Evolutionary conservation across 2,888 invertebrate species (phyloP).

Genomic region (Melinaea menophilus): DNA sequence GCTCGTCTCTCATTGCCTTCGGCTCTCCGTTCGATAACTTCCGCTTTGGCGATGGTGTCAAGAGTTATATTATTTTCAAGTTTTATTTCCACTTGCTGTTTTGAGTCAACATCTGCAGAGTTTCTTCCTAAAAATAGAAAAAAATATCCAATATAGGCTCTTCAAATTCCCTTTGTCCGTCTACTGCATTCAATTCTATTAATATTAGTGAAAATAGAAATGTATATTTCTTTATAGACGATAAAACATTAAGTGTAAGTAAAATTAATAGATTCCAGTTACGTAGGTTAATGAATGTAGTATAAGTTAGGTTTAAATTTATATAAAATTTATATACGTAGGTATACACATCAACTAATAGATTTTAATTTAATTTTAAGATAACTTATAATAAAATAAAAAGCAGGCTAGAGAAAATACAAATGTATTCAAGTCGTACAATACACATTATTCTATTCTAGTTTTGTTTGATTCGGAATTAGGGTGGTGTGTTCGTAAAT

Average conservation of each 20-base stretch:
- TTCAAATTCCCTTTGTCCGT: constrained; percentile 32
- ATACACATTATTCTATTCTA: constrained; percentile 1
- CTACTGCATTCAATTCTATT: constrained; percentile 10
- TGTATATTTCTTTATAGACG: not conserved
- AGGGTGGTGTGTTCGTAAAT: constrained; percentile 62
- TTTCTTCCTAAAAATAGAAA: constrained; percentile 74
- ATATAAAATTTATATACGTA: too few species aligned
- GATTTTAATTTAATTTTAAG: not conserved
- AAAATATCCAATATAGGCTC: constrained; percentile 62
- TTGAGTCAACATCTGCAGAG: constrained; percentile 52
- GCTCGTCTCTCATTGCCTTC: constrained; percentile 53
- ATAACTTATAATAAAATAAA: not conserved
- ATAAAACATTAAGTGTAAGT: not conserved
- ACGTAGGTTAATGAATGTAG: too few species aligned
- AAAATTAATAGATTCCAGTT: too few species aligned
- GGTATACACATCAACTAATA: too few species aligned
- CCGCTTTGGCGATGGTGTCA: constrained; percentile 17
- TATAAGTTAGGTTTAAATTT: too few species aligned
- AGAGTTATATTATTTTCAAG: constrained; percentile 15
- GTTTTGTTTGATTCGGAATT: constrained; percentile 38
- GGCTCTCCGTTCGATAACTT: constrained; percentile 32
- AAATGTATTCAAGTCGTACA: not conserved
- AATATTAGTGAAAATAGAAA: constrained; percentile 1
- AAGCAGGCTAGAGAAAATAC: not conserved
- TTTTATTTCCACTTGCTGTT: constrained; percentile 42